Conservation (phyloP, 2,797 vertebrate species). For the Vireo griseus region DNA sequence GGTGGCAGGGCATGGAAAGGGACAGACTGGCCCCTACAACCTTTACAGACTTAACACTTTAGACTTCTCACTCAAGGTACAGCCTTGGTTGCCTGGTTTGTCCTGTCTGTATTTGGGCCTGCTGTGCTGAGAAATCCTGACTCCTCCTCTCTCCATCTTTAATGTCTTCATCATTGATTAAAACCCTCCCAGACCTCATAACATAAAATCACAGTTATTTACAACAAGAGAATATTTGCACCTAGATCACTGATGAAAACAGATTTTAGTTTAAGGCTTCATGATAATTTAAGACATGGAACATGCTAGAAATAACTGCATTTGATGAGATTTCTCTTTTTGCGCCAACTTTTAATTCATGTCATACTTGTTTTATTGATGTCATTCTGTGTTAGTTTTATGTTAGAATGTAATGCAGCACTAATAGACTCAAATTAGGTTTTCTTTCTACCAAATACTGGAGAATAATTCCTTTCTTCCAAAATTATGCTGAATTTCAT, state of each 20-base stretch:
- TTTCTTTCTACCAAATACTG: not conserved
- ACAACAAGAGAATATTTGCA: not conserved
- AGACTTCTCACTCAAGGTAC: not conserved
- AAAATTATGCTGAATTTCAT: not conserved
- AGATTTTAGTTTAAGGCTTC: not conserved
- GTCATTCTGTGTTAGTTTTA: not conserved
- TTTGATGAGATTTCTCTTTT: not conserved
- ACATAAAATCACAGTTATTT: not conserved
- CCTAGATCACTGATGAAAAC: not conserved
- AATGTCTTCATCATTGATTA: not conserved
- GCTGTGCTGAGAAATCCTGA: not conserved
- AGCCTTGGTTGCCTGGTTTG: not conserved
- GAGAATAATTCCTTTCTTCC: not conserved
- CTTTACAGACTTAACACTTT: not conserved
- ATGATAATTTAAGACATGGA: not conserved
- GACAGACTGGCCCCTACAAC: not conserved
- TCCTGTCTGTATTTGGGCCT: not conserved
- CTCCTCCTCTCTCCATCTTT: not conserved
- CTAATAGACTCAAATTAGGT: not conserved
- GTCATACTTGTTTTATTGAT: not conserved
- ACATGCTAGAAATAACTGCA: not conserved
- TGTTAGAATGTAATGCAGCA: not conserved
- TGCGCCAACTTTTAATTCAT: not conserved
- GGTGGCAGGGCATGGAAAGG: not conserved
- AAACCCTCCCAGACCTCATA: not conserved